Evolutionary conservation across 2,888 invertebrate species (phyloP), one percentile per base, ranked within the genome.

Genomic region (Drosophila longiperda): DNA sequence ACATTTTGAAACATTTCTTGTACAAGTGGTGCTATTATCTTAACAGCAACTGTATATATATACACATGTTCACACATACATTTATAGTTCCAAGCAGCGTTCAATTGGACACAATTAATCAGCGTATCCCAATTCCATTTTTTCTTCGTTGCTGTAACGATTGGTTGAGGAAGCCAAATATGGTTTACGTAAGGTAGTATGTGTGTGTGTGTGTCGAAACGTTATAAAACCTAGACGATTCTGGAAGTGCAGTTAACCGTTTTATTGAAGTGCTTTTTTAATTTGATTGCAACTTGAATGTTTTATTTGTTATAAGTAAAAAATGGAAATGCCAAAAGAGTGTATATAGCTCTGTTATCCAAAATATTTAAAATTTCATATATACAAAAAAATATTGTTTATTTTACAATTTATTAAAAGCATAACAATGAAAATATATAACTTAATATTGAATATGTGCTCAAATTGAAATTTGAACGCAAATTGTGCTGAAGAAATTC

Each of bases 81-180:
- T 23, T 45, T 8, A 20, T 49, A 49, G 75, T 34, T 61, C 57
- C 63, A 8, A 64, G 52, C 61, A 53, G 53, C 60, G 57, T 70
- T 45, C 78, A 89, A 85, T 89, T 87, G 75, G 54, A 59, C 66
- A 80, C 80, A 89, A 85, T 85, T 84, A 75, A 60, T 65, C 66
- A 58, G 82, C 68, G 60, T 69, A 52, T 64, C 67, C 48, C 78
- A 48, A 38, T 45, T 52, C 52, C 33, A 61, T 68, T 72, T 45
- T 7, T 45, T 65, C 5, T 12, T 52, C 29, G 49, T 23, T 29
- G 26, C 45, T 36, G 50, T 38, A 9, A n/a, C 63, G 48, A 64
- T 48, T 49, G n/a, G 60, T 64, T 65, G 32, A 33, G 60, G 54
- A 58, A 34, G 45, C 53, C 45, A 60, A 66, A 64, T 55, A 73